Conservation (phyloP, 2,888 invertebrate genomes). For the Cephus runcator region DNA sequence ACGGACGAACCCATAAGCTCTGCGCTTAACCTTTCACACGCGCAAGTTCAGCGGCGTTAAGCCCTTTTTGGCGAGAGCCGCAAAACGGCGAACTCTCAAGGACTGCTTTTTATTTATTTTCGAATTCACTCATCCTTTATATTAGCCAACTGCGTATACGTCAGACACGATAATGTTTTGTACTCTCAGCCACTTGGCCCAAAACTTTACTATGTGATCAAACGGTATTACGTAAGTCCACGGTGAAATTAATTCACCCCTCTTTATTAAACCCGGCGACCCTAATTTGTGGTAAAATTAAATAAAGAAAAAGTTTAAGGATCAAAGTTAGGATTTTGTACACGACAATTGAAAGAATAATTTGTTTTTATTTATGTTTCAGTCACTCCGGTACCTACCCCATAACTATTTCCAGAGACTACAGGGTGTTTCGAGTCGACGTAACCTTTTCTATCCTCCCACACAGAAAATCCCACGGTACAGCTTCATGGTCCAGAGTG, state of each 20-base stretch:
- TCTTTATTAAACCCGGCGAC: neutral
- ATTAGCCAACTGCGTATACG: neutral
- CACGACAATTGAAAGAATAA: too few relatives aligned
- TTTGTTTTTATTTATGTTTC: neutral
- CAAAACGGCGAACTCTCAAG: neutral
- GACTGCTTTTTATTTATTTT: neutral
- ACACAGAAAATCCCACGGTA: neutral
- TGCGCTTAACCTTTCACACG: neutral
- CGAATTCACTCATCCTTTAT: neutral
- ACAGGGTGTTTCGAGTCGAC: neutral
- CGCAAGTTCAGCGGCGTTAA: neutral
- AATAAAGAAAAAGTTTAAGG: neutral
- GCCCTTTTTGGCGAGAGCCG: neutral
- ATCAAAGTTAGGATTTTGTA: too few relatives aligned
- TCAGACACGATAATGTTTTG: neutral
- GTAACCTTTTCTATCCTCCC: neutral
- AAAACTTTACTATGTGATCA: neutral
- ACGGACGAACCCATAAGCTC: conserved; percentile 12
- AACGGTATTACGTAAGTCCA: neutral
- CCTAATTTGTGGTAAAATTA: neutral
- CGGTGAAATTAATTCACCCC: neutral
- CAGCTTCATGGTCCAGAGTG: neutral
- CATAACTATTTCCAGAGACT: neutral
- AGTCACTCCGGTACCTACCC: neutral
- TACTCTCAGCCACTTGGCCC: neutral